Conservation (phyloP, 92 coral and sea anemone species). For the Pocillopora grandis region DNA sequence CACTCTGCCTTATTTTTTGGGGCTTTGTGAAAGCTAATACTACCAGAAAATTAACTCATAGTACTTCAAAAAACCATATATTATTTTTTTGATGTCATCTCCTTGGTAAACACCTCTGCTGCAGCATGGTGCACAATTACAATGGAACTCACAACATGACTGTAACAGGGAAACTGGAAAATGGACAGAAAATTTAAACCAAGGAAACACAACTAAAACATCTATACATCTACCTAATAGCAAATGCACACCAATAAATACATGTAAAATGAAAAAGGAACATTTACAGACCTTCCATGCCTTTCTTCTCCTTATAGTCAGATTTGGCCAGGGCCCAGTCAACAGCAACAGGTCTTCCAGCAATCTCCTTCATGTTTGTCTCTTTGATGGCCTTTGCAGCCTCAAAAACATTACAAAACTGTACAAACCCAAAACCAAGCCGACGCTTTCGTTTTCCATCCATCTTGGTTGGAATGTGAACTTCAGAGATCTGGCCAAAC, state of each 20-base stretch:
- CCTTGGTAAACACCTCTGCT: too few relatives aligned
- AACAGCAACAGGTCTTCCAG: slow-evolving; percentile 90
- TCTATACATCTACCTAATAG: background rate
- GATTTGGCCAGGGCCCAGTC: slow-evolving; percentile 90
- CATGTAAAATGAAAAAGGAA: background rate
- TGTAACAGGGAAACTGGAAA: too few relatives aligned
- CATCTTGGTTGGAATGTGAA: slow-evolving; percentile 68
- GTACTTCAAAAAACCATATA: too few relatives aligned
- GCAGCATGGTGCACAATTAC: too few relatives aligned
- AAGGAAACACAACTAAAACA: background rate
- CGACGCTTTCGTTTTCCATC: slow-evolving; percentile 70
- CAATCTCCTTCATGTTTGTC: slow-evolving; percentile 81
- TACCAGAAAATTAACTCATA: too few relatives aligned
- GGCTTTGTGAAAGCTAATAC: too few relatives aligned
- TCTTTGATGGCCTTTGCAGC: slow-evolving; percentile 91
- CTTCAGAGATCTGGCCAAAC: slow-evolving; percentile 73
- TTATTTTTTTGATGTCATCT: too few relatives aligned
- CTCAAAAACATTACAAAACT: slow-evolving; percentile 79
- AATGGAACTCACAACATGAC: too few relatives aligned
- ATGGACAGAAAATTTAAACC: too few relatives aligned
- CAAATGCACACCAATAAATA: background rate
- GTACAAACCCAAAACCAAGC: slow-evolving; percentile 95
- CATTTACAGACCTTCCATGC: slow-evolving; percentile 11
- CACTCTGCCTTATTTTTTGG: too few relatives aligned
- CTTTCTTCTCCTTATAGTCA: slow-evolving; percentile 46